phyloP scores from a whole-genome alignment of 2,113 vertebrate genomes.

The Tychaedon coryphoeus region DNA sequence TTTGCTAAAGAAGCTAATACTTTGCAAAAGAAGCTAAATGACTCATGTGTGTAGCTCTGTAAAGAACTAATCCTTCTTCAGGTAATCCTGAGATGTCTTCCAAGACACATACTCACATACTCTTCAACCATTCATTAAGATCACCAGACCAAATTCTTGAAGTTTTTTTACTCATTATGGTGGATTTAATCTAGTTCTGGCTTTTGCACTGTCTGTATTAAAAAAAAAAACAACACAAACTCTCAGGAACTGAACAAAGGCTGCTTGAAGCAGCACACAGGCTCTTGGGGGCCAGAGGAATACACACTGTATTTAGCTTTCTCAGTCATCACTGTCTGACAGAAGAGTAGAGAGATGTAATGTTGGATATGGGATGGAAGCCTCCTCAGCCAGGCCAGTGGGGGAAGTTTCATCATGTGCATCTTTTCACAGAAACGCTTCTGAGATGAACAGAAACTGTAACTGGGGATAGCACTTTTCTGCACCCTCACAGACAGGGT shows the following conservation, averaged over 20 bases:
- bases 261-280: neutral
- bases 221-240: neutral
- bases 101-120: neutral
- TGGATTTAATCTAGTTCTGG: slow-evolving; percentile 4
- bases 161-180: neutral
- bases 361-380: neutral
- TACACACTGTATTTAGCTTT: neutral
- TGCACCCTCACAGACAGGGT: neutral
- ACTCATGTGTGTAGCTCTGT: neutral
- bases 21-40: neutral
- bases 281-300: neutral
- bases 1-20: neutral
- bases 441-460: neutral
- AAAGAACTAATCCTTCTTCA: slow-evolving; percentile 28
- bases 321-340: neutral
- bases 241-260: neutral
- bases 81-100: slow-evolving; percentile 33
- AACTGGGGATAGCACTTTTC: neutral
- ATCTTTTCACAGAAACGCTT: neutral
- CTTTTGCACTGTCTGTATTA: neutral
- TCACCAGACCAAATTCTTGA: slow-evolving; percentile 28
- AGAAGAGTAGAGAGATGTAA: neutral
- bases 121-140: slow-evolving; percentile 8
- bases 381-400: fast-evolving
- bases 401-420: neutral